phyloP scores from a whole-genome alignment of 1,140 invertebrate species.

The Brachionus sp. region DNA sequence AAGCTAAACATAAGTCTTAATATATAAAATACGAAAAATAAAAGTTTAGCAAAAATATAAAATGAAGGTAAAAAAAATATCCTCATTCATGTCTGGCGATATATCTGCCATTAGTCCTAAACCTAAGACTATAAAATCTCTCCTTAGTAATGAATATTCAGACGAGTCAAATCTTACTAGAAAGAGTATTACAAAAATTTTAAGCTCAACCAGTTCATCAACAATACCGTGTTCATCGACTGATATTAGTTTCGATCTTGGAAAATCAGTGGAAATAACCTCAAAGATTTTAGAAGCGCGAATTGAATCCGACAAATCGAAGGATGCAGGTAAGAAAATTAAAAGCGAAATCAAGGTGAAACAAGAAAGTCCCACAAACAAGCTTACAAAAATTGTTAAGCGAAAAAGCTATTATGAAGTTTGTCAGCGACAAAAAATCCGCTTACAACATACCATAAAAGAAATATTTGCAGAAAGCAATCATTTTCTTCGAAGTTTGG shows the following conservation, averaged over 20 bases:
- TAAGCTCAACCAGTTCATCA: background rate
- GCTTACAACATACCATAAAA: background rate
- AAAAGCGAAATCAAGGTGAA: background rate
- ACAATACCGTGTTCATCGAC: background rate
- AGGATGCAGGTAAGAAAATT: background rate
- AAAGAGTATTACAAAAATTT: background rate
- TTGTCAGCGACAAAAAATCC: background rate
- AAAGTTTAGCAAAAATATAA: background rate
- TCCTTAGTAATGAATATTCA: background rate
- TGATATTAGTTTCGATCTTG: background rate
- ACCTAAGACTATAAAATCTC: background rate
- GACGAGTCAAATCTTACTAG: background rate
- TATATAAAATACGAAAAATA: background rate
- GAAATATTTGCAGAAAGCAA: background rate
- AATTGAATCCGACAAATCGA: background rate
- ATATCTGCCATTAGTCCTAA: background rate
- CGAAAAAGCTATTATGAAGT: conserved; percentile 32
- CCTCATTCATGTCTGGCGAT: background rate
- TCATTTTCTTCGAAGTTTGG: background rate
- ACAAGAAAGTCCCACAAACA: background rate
- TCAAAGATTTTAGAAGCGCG: background rate
- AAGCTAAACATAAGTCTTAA: background rate
- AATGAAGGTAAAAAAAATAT: background rate
- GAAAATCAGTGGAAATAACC: background rate
- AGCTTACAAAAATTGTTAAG: background rate